These are phyloP conservation scores for Drosophila melanogaster DNA, from an alignment of 1,140 invertebrate species.

Conservation along the genomic window DNA sequence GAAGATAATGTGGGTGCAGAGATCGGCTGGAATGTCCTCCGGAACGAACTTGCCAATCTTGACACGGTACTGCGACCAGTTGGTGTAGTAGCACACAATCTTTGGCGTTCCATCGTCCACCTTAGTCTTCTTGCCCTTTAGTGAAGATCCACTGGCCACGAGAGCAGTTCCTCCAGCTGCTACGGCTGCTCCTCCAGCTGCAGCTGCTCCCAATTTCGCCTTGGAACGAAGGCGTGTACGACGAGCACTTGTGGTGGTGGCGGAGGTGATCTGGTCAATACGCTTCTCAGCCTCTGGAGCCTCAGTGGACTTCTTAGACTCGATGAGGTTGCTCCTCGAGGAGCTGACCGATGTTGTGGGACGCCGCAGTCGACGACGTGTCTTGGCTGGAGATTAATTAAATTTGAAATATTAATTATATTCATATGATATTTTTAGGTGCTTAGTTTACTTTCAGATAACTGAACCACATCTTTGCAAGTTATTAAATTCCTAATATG, in stretches of 20 bases:
- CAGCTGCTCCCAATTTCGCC: conserved; percentile 85
- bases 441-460: no score
- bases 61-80: conserved; percentile 98
- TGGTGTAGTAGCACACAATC: conserved; percentile 98
- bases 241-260: conserved; percentile 86
- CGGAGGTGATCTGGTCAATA: conserved; percentile 87
- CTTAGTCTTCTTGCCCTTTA: conserved; percentile 86
- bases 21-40: conserved; percentile 96
- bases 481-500: background rate
- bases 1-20: conserved; percentile 98
- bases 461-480: background rate
- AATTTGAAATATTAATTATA: no score
- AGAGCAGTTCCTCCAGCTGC: conserved; percentile 87
- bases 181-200: conserved; percentile 86
- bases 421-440: no score
- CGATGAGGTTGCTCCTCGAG: conserved; percentile 82
- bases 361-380: conserved; percentile 86
- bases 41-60: conserved; percentile 97
- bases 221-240: conserved; percentile 89
- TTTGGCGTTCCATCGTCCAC: conserved; percentile 88
- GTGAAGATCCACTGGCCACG: conserved; percentile 84
- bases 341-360: conserved; percentile 85
- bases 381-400: conserved; percentile 56
- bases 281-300: conserved; percentile 84
- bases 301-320: conserved; percentile 84